Conservation (phyloP, 2,888 invertebrate genomes). For the Nomada fabriciana region DNA sequence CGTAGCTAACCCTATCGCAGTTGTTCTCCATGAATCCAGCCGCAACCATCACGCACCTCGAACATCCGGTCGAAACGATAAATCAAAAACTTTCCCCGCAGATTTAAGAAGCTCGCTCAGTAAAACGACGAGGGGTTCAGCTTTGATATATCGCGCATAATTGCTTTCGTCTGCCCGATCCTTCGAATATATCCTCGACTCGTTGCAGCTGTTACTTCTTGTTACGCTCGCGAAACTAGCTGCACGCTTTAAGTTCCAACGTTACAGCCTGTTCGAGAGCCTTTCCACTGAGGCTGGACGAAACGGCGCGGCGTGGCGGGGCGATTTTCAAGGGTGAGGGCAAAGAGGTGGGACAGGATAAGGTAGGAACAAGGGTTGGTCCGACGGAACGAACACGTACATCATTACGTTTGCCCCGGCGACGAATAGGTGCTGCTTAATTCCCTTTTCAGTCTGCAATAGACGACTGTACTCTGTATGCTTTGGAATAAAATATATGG, state of each 20-base stretch:
- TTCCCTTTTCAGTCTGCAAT: constrained; percentile 45
- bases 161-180: constrained; percentile 75
- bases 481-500: constrained; percentile 19
- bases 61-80: constrained; percentile 60
- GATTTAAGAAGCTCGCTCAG: constrained; percentile 62
- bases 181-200: constrained; percentile 66
- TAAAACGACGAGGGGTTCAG: constrained; percentile 41
- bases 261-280: constrained; percentile 41
- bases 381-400: constrained; percentile 63
- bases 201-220: constrained; percentile 76
- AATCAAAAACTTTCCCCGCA: constrained; percentile 71
- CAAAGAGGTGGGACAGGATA: constrained; percentile 32
- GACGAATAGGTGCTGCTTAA: constrained; percentile 62
- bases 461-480: constrained; percentile 2
- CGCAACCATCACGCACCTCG: constrained; percentile 7
- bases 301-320: constrained; percentile 40
- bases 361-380: constrained; percentile 45
- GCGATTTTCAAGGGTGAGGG: constrained; percentile 47
- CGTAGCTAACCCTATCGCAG: background rate
- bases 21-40: background rate
- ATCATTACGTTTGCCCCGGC: constrained; percentile 66
- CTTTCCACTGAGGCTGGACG: constrained; percentile 31
- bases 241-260: constrained; percentile 65
- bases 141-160: constrained; percentile 80
- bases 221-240: constrained; percentile 71